These are phyloP conservation scores for Acrossocheilus wenchowensis DNA, from an alignment of 2,797 vertebrate species.

Conservation along the genomic window DNA sequence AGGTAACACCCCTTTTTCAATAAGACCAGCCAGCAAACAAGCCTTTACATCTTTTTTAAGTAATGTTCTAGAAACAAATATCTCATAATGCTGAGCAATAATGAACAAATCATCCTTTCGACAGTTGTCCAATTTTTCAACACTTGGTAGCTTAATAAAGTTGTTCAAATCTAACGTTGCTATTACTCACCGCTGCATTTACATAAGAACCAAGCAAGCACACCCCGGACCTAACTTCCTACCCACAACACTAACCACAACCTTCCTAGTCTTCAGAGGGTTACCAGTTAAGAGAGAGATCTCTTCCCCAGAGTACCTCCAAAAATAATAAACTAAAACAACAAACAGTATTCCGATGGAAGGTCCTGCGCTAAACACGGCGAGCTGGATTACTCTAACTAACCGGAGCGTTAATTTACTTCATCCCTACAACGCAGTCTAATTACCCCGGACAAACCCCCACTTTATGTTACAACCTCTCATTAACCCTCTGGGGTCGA, in stretches of 20 bases:
- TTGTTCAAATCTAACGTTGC: background rate
- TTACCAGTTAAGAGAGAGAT: background rate
- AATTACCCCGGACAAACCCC: no score
- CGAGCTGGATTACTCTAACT: background rate
- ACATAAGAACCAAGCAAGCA: background rate
- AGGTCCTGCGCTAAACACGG: background rate
- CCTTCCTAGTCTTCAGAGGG: background rate
- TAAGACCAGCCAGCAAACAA: background rate
- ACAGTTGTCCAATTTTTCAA: background rate
- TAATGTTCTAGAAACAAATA: background rate
- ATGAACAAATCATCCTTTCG: background rate
- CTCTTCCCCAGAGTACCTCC: background rate
- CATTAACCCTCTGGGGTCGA: no score
- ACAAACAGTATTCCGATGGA: background rate
- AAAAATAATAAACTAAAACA: background rate
- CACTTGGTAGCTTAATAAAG: background rate
- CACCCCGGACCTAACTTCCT: background rate
- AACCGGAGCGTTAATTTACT: no score
- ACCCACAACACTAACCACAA: background rate
- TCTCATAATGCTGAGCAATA: background rate
- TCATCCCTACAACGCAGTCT: no score
- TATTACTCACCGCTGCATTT: background rate
- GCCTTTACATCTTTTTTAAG: background rate
- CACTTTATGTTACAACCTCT: no score
- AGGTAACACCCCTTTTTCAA: background rate